Evolutionary conservation across 2,888 invertebrate species (phyloP).

Genomic region (Ichneumoninae sp.): DNA sequence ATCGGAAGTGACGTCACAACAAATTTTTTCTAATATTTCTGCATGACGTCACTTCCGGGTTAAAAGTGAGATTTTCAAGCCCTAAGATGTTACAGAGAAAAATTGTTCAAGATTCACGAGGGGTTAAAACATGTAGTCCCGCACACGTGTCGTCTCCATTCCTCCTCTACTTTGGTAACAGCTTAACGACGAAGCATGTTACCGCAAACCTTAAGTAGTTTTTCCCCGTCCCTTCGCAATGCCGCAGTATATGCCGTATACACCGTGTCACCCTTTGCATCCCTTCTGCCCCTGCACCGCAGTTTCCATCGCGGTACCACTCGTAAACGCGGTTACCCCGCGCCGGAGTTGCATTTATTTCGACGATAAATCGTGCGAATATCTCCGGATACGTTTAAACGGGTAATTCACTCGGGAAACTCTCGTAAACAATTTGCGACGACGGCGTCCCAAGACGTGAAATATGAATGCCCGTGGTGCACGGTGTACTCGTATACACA

Average conservation of each 20-base stretch:
- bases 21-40: neutral
- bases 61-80: neutral
- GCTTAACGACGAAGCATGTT: constrained; percentile 56
- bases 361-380: constrained; percentile 65
- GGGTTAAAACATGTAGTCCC: constrained; percentile 23
- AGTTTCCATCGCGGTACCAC: constrained; percentile 47
- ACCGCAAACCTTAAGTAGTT: constrained; percentile 63
- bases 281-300: constrained; percentile 26
- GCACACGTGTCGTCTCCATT: constrained; percentile 42
- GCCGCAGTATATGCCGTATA: constrained; percentile 1
- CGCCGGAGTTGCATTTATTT: constrained; percentile 63
- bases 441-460: constrained; percentile 54
- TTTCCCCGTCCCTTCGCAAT: constrained; percentile 31
- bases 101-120: neutral
- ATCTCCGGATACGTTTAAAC: constrained; percentile 65
- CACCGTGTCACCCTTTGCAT: constrained; percentile 17
- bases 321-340: constrained; percentile 62
- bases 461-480: constrained; percentile 53
- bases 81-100: neutral
- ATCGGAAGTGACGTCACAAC: neutral
- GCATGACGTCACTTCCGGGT: neutral
- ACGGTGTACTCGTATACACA: constrained; percentile 38
- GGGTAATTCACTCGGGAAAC: constrained; percentile 63
- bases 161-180: constrained; percentile 55
- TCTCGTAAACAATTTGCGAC: constrained; percentile 65